Conservation (phyloP, 2,113 vertebrate genomes). For the Rhinoderma darwinii region DNA sequence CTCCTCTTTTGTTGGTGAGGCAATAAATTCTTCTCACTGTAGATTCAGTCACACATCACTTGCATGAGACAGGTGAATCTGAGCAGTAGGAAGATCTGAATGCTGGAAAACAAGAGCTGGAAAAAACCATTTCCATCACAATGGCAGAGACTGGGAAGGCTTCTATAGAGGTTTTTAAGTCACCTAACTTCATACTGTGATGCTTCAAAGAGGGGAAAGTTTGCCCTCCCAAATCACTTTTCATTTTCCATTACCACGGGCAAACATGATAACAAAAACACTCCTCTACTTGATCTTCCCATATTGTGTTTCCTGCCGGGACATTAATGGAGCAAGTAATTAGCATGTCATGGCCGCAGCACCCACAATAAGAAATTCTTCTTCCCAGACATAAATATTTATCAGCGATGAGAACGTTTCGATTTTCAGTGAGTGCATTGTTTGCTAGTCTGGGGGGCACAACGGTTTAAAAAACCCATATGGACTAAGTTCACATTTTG, state of each 20-base stretch:
- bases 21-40: slow-evolving; percentile 43
- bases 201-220: slow-evolving; percentile 43
- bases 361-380: slow-evolving; percentile 11
- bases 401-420: slow-evolving; percentile 12
- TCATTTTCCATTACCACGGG: slow-evolving; percentile 45
- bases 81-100: neutral
- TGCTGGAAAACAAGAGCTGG: neutral
- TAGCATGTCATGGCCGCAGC: slow-evolving; percentile 23
- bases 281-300: slow-evolving; percentile 41
- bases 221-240: slow-evolving; percentile 43
- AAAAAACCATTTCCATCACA: slow-evolving; percentile 55
- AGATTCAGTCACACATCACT: slow-evolving; percentile 30
- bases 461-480: neutral
- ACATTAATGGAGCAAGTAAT: slow-evolving; percentile 38
- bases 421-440: neutral
- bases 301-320: slow-evolving; percentile 27
- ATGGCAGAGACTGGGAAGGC: slow-evolving; percentile 19
- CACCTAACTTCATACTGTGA: slow-evolving; percentile 55
- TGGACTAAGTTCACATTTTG: neutral
- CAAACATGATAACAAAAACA: slow-evolving; percentile 51
- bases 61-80: slow-evolving; percentile 49
- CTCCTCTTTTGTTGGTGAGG: slow-evolving; percentile 12
- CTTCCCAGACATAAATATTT: slow-evolving; percentile 43
- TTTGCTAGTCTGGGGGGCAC: neutral
- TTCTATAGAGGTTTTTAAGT: slow-evolving; percentile 38